Evolutionary conservation across 1,140 invertebrate genomes (phyloP).

Genomic region (Nebria ingens): DNA sequence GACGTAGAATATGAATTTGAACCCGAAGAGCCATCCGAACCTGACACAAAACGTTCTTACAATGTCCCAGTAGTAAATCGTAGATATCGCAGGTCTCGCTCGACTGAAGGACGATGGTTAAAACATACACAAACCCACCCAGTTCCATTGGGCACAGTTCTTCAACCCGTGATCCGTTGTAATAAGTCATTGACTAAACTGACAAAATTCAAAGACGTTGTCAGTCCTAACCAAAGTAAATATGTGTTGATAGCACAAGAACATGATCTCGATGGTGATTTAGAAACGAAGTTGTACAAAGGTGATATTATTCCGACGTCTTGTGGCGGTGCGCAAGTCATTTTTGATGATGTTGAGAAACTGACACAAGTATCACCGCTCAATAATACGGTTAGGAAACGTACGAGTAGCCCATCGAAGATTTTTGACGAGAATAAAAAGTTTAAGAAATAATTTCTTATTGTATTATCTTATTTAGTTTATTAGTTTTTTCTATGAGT

Average conservation of each 20-base stretch:
- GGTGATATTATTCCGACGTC: slow-evolving; percentile 86
- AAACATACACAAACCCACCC: slow-evolving; percentile 74
- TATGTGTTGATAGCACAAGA: slow-evolving; percentile 89
- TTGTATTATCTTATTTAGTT: too few relatives aligned
- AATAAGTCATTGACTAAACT: slow-evolving; percentile 77
- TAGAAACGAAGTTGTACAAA: slow-evolving; percentile 90
- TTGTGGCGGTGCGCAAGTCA: slow-evolving; percentile 87
- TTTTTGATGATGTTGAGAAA: slow-evolving; percentile 91
- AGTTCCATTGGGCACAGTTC: slow-evolving; percentile 68
- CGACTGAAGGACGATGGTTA: slow-evolving; percentile 73
- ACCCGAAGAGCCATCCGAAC: too few relatives aligned
- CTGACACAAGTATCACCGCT: slow-evolving; percentile 80
- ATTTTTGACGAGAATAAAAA: too few relatives aligned
- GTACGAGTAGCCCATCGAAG: too few relatives aligned
- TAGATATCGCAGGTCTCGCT: slow-evolving; percentile 61
- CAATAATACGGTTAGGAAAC: too few relatives aligned
- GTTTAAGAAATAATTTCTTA: too few relatives aligned
- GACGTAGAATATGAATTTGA: not conserved
- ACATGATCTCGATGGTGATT: slow-evolving; percentile 78
- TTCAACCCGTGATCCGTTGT: slow-evolving; percentile 75
- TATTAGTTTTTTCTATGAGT: too few relatives aligned
- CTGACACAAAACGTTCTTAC: slow-evolving; percentile 21
- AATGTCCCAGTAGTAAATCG: slow-evolving; percentile 49
- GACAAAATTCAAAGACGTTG: slow-evolving; percentile 57
- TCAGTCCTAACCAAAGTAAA: slow-evolving; percentile 63